Evolutionary conservation across 2,797 vertebrate genomes (phyloP).

Genomic region (Sebastes paucispinis): DNA sequence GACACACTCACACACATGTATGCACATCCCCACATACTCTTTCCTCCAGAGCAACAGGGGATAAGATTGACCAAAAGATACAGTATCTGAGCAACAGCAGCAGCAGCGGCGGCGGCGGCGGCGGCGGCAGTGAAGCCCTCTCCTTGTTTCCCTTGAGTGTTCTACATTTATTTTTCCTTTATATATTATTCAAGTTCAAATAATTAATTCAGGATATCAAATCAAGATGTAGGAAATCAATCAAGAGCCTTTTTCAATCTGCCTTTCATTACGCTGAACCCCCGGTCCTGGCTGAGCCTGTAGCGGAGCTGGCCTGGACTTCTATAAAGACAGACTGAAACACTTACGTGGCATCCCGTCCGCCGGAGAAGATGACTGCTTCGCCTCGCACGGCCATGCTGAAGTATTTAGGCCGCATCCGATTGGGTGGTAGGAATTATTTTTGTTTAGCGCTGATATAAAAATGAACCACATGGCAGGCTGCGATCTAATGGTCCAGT

Average conservation of each 20-base stretch:
- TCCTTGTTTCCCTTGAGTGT: conserved; percentile 77
- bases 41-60: conserved; percentile 49
- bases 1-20: background rate
- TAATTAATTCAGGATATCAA: conserved; percentile 90
- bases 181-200: conserved; percentile 88
- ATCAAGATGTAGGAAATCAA: conserved; percentile 89
- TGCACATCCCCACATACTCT: background rate
- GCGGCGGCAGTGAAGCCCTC: conserved; percentile 59
- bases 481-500: conserved; percentile 64
- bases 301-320: conserved; percentile 74
- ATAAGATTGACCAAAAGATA: conserved; percentile 74
- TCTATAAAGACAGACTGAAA: conserved; percentile 76
- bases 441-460: conserved; percentile 75
- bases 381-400: conserved; percentile 66
- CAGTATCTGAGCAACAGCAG: conserved; percentile 49
- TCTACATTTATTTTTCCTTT: conserved; percentile 85
- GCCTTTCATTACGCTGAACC: conserved; percentile 79
- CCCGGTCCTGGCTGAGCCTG: conserved; percentile 72
- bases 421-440: conserved; percentile 81
- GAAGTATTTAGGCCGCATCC: conserved; percentile 80
- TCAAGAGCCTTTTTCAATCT: conserved; percentile 81
- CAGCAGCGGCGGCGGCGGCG: rapidly evolving
- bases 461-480: conserved; percentile 75
- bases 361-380: conserved; percentile 67
- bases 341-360: conserved; percentile 79